Evolutionary conservation across 2,888 invertebrate genomes (phyloP), one percentile per base, ranked within the genome.

Genomic region (Clostera curtula): DNA sequence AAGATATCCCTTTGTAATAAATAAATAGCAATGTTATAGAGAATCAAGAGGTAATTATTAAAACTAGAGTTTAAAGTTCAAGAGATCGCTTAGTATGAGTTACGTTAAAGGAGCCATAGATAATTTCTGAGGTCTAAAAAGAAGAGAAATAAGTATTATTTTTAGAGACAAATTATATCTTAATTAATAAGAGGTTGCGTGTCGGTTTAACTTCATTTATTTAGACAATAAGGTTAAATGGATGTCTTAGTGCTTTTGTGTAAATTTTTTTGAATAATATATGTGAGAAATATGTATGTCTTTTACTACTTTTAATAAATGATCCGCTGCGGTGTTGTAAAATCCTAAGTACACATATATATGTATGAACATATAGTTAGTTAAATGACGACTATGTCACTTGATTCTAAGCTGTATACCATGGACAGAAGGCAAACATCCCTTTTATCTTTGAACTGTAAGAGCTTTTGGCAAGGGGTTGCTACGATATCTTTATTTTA

Each of bases 211-310:
- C 66, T 80, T 80, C 79, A 72, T 83, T 83, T 79, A 82, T 77
- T 75, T 85, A 85, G 84, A 79, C 74, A 70, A 74, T 85, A 84
- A 85, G 84, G 66, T 80, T 80, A 76, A 80, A 79, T 85, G 80
- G 80, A 85, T 85, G 84, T 85, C 79, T 80, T 85, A 85, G 84
- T 84, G 84, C 84, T 85, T 84, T 84, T 82, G 80, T 84, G 83
- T 84, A 85, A 74, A 74, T 80, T 83, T 84, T 79, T 83, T 84
- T 83, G 79, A 79, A 76, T 83, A 84, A 84, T 85, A 85, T 85
- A 85, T 84, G 83, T 85, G 82, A 64, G 73, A 82, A 82, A 65
- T 55, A 30, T 40, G 43, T 43, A 53, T 51, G 49, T 51, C 44
- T 39, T 49, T 43, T 31, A 19, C 16, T 24, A 6, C 6, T 4